Base-by-base conservation (phyloP, 1,140 invertebrate species). In the Panulirus ornatus region DNA sequence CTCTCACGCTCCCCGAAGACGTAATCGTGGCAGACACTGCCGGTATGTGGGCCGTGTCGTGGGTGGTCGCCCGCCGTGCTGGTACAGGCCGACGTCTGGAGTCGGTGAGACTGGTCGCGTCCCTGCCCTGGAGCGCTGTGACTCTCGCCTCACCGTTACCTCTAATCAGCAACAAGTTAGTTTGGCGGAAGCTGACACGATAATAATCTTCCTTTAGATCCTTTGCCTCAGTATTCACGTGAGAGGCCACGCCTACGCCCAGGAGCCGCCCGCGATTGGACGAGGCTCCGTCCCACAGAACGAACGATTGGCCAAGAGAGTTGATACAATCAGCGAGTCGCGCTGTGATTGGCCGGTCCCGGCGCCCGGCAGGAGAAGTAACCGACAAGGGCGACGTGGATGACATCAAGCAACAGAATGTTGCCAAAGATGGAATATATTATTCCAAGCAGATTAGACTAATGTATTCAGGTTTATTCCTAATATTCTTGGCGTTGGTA, bases 121-220 rank as follows among this genome's bases (percentile, higher is more conserved):
- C 76, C 63, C 76, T 76, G 47, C 71, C 84, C 51, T 86, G 71
- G 34, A 71, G 42, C 78, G 76, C 78, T 81, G 58, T 81, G 58
- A 58, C 40, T 70, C 42, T 75, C 66, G 42, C 42, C 78, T 88
- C 58, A 79, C 76, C 86, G 86, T 82, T 88, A 88, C 86, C 63
- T 51, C 86, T 81, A 88, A 88, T 88, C 76, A 88, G 86, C 86
- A 88, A 88, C 86, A 88, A 88, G 86, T 81, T 81, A 88, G 86
- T 81, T 81, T 88, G 76, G 86, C 86, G 86, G 86, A 88, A 88
- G 86, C 86, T 73, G 86, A 88, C 76, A 88, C 86, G 86, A 88
- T 88, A 88, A 88, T 88, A 88, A 88, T 88, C 86, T 88, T 82
- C 76, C 86, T 88, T 88, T 82, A 82, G 86, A 88, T 88, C 86